Evolutionary conservation across 2,888 invertebrate genomes (phyloP), one percentile per base, ranked within the genome.

Genomic region (Timema cristinae): DNA sequence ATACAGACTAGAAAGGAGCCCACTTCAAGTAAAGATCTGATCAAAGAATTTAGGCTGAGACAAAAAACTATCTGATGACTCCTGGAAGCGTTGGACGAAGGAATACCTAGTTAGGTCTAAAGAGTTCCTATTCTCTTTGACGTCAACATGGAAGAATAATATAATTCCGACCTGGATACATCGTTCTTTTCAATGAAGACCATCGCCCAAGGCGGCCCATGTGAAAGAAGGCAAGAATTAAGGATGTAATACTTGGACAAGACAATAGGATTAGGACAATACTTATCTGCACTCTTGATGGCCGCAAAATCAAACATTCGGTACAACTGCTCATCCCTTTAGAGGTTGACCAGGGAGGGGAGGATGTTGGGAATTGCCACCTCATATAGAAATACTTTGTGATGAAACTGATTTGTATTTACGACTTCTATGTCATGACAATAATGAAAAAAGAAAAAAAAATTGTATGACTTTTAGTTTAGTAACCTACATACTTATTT

Each of bases 121-220:
- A 49, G 50, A 13, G n/a, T 9, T 56, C 7, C 48, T 15, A 69
- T 48, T 15, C 50, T 16, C 10, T 49, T 7, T 32, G 32, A 32
- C 32, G 32, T 32, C 32, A 32, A 32, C 32, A 32, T 32, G n/a
- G 49, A 5, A 59, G 8, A 15, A 8, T n/a, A 2, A n/a, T 2
- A 7, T 13, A 56, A 16, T 47, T 16, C 7, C 32, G 49, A 8
- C 6, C 61, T 7, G 69, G 59, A n/a, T 56, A 69, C 10, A 52
- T 59, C 11, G 59, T 69, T 15, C 8, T 69, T 7, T 16, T 69
- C 7, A 56, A 59, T 15, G n/a, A 69, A 9, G 59, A 69, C n/a
- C 13, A 9, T 5, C n/a, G 11, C 13, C 49, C 48, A 47, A 6
- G 32, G 32, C 48, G 32, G 32, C 48, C 9, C 13, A 56, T 59